Percentiles rank a stretch among this genome's conserved stretches.
These are phyloP conservation scores for Trididemnum miniatum DNA, from an alignment of 23 tunicate genomes.

Conservation along the genomic window DNA sequence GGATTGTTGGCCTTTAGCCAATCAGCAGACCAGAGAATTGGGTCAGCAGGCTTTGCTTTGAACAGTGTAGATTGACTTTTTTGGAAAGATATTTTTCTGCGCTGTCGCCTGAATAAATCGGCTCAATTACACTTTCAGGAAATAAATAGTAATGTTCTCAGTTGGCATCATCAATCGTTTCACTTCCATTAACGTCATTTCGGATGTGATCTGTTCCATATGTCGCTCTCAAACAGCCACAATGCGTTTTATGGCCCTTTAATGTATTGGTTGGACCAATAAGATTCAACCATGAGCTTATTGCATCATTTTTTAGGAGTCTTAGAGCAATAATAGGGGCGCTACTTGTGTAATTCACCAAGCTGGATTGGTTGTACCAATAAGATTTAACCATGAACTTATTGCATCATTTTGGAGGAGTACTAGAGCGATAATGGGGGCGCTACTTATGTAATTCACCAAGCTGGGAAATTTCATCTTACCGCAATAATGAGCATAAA, in stretches of 20 bases:
- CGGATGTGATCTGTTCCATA: slow-evolving; percentile 91
- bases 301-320: slow-evolving; percentile 85
- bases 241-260: slow-evolving; percentile 83
- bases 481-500: slow-evolving; percentile 88
- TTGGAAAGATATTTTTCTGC: slow-evolving; percentile 68
- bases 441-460: slow-evolving; percentile 96
- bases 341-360: no score
- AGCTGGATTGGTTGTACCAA: slow-evolving; percentile 96
- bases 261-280: no score
- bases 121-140: slow-evolving; percentile 81
- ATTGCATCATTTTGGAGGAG: slow-evolving; percentile 86
- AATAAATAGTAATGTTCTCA: slow-evolving; percentile 83
- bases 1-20: slow-evolving; percentile 94
- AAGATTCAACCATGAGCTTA: slow-evolving; percentile 70
- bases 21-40: slow-evolving; percentile 94
- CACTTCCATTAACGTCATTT: slow-evolving; percentile 95
- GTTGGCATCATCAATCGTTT: slow-evolving; percentile 40
- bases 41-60: slow-evolving; percentile 87
- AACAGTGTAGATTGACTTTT: slow-evolving; percentile 83
- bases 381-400: slow-evolving; percentile 70
- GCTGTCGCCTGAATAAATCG: slow-evolving; percentile 58
- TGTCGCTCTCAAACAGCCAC: slow-evolving; percentile 72
- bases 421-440: slow-evolving; percentile 72
- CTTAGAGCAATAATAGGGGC: slow-evolving; percentile 73
- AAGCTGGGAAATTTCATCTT: slow-evolving; percentile 94